Evolutionary conservation across 2,113 vertebrate genomes (phyloP), one percentile per base, ranked within the genome.

Genomic region (Cyprinodon tularosa): DNA sequence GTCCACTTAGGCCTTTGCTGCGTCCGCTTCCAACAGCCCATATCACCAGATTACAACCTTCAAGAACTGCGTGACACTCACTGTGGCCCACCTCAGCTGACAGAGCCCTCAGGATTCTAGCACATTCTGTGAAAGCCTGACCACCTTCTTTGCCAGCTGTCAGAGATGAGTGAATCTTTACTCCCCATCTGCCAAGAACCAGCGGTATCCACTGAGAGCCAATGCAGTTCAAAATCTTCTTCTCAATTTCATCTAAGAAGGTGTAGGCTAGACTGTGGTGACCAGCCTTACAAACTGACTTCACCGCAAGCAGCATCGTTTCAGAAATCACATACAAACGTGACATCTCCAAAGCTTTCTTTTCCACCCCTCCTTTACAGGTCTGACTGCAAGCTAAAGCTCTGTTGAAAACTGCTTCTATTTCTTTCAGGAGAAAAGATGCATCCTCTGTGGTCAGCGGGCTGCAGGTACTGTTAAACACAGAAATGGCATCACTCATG

Each of bases 11-110:
- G 36, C 12, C 82, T 77, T 84, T 87, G 38, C 13, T 76, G 38
- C 88, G 77, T 6, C 84, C 75, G 20, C 66, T 83, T 68, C 94
- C 92, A 0, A 96, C 87, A 48, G 87, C 90, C 78, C 87, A 94
- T 45, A 93, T 13, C 12, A 96, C 47, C 8, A 97, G 89, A 73
- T 94, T 92, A 79, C 95, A 95, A 61, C 90, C 95, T 72, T 96
- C 95, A 12, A 93, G 80, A 66, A 97, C 64, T 3, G 93, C 86
- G 47, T 92, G 89, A n/a, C 87, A 66, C 64, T 92, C 91, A 36
- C 9, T 36, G 6, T 78, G 76, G 1, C 68, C 62, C 15, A 90
- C 37, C 36, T 82, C 59, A 17, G 2, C 61, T 3, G 91, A 78
- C 38, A 93, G 72, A 44, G 81, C 85, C 70, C 93, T 86, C 74